A percentile compares a stretch with the other conserved stretches of the same genome.
Conservation (phyloP, 2,888 invertebrate genomes). For the Allolobophora icterica region DNA sequence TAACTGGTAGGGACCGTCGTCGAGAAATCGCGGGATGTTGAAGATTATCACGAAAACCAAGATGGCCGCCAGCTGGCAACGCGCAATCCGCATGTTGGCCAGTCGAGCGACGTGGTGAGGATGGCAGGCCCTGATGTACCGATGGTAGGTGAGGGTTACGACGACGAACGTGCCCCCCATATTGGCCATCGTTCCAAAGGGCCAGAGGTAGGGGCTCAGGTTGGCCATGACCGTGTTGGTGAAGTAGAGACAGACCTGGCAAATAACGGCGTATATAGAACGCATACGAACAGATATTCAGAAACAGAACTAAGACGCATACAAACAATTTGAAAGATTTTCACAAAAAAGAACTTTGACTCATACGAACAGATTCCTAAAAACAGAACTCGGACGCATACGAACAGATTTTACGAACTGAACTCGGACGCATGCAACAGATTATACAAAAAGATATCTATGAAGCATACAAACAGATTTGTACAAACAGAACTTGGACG, state of each 20-base stretch:
- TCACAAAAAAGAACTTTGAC: too few species aligned
- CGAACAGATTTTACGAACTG: too few species aligned
- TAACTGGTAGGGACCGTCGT: background rate
- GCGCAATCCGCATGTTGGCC: slow-evolving; percentile 7
- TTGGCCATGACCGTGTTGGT: background rate
- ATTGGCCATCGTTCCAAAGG: background rate
- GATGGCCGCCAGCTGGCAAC: slow-evolving; percentile 9
- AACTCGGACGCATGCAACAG: too few species aligned
- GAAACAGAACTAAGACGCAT: too few species aligned
- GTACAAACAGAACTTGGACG: too few species aligned
- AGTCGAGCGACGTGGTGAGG: slow-evolving; percentile 15
- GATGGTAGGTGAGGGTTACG: slow-evolving; percentile 4
- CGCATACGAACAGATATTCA: too few species aligned
- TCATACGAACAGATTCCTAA: too few species aligned
- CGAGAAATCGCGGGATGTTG: background rate
- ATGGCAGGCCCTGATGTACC: slow-evolving; percentile 23
- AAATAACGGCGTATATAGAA: background rate
- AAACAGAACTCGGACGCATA: too few species aligned
- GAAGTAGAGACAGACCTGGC: background rate
- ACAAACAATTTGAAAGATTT: too few species aligned
- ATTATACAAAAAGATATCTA: too few species aligned
- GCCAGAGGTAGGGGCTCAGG: background rate
- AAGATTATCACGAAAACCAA: background rate
- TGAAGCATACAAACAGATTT: too few species aligned
- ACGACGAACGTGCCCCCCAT: slow-evolving; percentile 4